These are phyloP conservation scores for Aleiodes leptofemur DNA, from an alignment of 2,888 invertebrate species.

Conservation along the genomic window DNA sequence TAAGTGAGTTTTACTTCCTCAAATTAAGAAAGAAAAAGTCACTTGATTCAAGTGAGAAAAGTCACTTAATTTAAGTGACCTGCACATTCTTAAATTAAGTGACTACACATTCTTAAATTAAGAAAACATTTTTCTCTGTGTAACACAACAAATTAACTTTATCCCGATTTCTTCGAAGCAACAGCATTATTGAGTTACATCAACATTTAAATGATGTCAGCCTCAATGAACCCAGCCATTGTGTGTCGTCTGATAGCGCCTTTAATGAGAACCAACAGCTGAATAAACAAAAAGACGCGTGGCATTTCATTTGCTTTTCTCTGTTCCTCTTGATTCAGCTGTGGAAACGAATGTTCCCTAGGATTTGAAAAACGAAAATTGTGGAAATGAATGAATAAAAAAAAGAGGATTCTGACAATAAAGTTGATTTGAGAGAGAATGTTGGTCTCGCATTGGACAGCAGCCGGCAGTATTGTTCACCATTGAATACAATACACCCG, in stretches of 20 bases:
- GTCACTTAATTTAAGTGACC: no score
- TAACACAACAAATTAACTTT: no score
- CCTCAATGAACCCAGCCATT: background rate
- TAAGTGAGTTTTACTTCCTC: no score
- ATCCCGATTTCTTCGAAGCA: no score
- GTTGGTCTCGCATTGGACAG: slow-evolving; percentile 54
- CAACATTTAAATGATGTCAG: no score
- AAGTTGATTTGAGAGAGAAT: slow-evolving; percentile 52
- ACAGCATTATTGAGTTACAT: no score
- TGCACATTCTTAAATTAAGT: no score
- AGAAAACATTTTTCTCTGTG: no score
- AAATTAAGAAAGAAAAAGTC: no score
- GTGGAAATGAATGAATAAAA: slow-evolving; percentile 45
- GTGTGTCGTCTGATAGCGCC: background rate
- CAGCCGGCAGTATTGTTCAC: slow-evolving; percentile 66
- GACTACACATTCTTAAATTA: no score
- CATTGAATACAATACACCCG: slow-evolving; percentile 70
- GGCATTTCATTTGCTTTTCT: background rate
- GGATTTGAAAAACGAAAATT: slow-evolving; percentile 43
- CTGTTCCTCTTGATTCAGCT: background rate
- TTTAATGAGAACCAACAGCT: background rate
- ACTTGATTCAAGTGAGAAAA: no score
- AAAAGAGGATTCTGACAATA: slow-evolving; percentile 49
- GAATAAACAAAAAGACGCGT: background rate
- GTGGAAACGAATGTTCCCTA: slow-evolving; percentile 27